Evolutionary conservation across 2,888 invertebrate species (phyloP).

Genomic region (Drosophila buzzatii): DNA sequence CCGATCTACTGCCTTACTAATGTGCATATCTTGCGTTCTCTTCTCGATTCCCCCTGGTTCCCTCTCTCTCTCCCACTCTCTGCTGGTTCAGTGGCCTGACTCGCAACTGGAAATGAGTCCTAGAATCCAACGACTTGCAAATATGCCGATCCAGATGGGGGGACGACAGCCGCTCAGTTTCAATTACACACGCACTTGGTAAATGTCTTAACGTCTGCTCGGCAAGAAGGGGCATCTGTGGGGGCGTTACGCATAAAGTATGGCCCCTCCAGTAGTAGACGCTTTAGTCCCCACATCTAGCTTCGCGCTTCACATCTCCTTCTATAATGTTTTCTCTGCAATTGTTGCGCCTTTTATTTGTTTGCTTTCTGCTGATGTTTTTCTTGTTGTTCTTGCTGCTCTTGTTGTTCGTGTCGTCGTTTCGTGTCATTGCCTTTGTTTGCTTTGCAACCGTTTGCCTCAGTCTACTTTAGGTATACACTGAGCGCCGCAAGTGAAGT

Average conservation of each 20-base stretch:
- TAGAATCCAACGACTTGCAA: conserved; percentile 3
- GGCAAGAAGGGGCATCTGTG: neutral
- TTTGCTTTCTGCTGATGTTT: conserved; percentile 62
- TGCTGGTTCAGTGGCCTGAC: conserved; percentile 22
- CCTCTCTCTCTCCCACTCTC: neutral
- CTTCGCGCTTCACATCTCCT: conserved; percentile 12
- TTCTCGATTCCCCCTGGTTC: rapidly evolving
- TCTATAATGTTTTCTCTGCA: conserved; percentile 50
- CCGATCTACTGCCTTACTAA: conserved; percentile 14
- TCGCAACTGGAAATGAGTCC: conserved; percentile 9
- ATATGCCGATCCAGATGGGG: conserved; percentile 28
- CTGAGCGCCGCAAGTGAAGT: neutral
- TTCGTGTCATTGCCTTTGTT: conserved; percentile 82
- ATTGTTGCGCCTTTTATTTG: conserved; percentile 81
- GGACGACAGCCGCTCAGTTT: conserved; percentile 63
- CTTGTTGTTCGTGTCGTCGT: conserved; percentile 54
- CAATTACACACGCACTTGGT: conserved; percentile 79
- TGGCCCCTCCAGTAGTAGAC: neutral
- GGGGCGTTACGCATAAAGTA: conserved; percentile 38
- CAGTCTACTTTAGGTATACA: neutral
- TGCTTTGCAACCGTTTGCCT: conserved; percentile 59
- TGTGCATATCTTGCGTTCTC: conserved; percentile 13
- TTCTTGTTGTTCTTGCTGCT: conserved; percentile 42
- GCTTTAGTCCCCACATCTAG: neutral
- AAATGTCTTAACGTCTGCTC: conserved; percentile 39